Percentiles rank a stretch among this genome's conserved stretches.
Evolutionary conservation across 2,113 vertebrate genomes (phyloP).

Genomic region (Natator depressus): DNA sequence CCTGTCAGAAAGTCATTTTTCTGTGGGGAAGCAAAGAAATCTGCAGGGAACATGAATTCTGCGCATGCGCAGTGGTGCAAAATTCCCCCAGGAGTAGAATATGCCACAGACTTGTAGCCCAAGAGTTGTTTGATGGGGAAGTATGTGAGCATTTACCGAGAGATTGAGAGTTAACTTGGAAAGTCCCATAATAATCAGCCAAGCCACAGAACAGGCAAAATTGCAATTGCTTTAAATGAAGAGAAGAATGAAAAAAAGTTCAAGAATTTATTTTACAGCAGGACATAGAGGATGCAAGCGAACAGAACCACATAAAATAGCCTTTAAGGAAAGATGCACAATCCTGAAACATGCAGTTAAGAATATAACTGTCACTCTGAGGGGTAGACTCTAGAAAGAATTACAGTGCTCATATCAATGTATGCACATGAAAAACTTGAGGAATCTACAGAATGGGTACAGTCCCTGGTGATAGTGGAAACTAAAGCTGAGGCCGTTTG

Average conservation of each 20-base stretch:
- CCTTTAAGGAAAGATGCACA: neutral
- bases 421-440: neutral
- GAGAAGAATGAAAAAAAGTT: neutral
- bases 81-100: neutral
- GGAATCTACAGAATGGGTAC: too few species aligned
- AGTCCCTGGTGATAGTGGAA: too few species aligned
- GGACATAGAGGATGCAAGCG: neutral
- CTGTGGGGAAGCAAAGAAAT: too few species aligned
- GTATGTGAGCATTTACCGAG: constrained; percentile 27
- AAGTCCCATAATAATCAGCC: neutral
- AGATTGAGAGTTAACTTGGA: neutral
- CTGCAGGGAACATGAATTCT: too few species aligned
- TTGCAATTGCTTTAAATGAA: neutral
- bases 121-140: neutral
- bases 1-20: too few species aligned
- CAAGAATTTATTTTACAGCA: neutral
- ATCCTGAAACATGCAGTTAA: neutral
- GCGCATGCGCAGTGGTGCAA: too few species aligned
- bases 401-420: neutral
- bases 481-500: too few species aligned
- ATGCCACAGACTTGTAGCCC: constrained; percentile 1
- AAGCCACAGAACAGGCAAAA: neutral
- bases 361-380: neutral
- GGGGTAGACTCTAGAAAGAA: neutral
- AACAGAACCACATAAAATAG: neutral